Conservation (phyloP, 2,888 invertebrate species). For the Listrodromus nycthemerus region DNA sequence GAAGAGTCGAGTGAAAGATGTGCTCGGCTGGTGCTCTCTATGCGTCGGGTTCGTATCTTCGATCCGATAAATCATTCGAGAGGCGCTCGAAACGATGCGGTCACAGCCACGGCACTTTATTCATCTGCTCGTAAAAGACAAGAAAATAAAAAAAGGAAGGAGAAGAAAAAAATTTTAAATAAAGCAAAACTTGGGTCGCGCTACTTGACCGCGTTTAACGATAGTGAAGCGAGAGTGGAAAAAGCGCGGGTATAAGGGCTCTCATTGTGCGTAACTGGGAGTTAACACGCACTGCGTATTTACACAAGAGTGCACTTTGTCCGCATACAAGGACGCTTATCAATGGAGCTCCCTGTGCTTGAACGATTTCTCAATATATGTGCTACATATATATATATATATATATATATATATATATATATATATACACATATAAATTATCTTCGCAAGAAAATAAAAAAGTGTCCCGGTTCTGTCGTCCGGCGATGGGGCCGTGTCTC, state of each 20-base stretch:
- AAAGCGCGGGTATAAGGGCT: slow-evolving; percentile 35
- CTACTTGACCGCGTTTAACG: slow-evolving; percentile 9
- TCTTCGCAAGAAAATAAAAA: slow-evolving; percentile 28
- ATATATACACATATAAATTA: too few species aligned
- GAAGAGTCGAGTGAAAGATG: slow-evolving; percentile 23
- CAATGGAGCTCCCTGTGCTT: slow-evolving; percentile 57
- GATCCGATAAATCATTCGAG: slow-evolving; percentile 61
- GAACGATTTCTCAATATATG: slow-evolving; percentile 19
- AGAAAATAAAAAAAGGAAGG: slow-evolving; percentile 10
- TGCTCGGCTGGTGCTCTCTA: slow-evolving; percentile 11
- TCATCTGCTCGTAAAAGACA: slow-evolving; percentile 48
- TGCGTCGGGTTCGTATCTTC: slow-evolving; percentile 40
- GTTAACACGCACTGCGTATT: slow-evolving; percentile 30
- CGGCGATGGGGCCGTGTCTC: slow-evolving; percentile 35
- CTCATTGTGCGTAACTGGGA: slow-evolving; percentile 51
- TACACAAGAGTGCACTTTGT: slow-evolving; percentile 63
- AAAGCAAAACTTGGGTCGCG: neutral
- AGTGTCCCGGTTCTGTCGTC: slow-evolving; percentile 20
- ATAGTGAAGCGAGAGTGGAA: slow-evolving; percentile 34
- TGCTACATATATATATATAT: neutral
- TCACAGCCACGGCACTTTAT: slow-evolving; percentile 40
- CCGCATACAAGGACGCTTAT: slow-evolving; percentile 17
- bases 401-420: neutral
- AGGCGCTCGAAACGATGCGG: slow-evolving; percentile 22
- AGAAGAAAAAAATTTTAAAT: neutral